Base-by-base conservation (phyloP, 92 coral and sea anemone species). In the Porites evermanni region DNA sequence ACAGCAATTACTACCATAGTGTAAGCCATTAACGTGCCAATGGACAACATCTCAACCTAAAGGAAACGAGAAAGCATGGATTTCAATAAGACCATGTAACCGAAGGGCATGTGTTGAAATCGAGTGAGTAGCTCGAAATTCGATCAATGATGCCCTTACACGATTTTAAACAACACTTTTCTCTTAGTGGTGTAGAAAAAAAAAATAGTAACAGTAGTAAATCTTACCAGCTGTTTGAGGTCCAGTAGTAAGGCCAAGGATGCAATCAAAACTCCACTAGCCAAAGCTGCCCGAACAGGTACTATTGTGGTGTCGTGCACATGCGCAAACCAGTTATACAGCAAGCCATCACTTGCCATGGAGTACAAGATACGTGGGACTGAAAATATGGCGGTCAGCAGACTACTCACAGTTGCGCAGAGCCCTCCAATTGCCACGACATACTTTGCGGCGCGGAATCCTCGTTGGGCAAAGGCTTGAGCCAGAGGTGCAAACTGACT, bases 1-100 rank as follows among this genome's bases (percentile, higher is more conserved):
- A 97, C 98, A 76, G 93, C 84, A 18, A 97, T 56, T 8, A 98
- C 92, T 12, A 97, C 98, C 88, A 95, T 95, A 11, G 98, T 95
- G 83, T 91, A 97, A 21, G 98, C 97, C 3, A 95, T 84, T 13
- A 95, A 68, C 1, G 99, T 92, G 44, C 97, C 97, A 69, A 94
- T 92, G 38, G 97, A 94, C 75, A 92, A 47, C 97, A 94, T 86
- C 65, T 94, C 97, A 7, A 92, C 88, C 88, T 85, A 18, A 67
- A 38, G 47, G 47, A 66, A 66, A 71, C n/a, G 13, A 56, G 13
- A 19, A 64, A 18, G 12, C 18, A 13, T 1, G 17, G 12, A 10
- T 8, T 20, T 12, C 44, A 24, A 3, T 13, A 29, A 10, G 12
- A 69, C 18, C 5, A 16, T 7, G 16, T 5, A 6, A 20, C 8